Percentiles rank a stretch among this genome's conserved stretches.
Conservation (phyloP, 2,113 vertebrate species). For the Myrmecophaga tridactyla region DNA sequence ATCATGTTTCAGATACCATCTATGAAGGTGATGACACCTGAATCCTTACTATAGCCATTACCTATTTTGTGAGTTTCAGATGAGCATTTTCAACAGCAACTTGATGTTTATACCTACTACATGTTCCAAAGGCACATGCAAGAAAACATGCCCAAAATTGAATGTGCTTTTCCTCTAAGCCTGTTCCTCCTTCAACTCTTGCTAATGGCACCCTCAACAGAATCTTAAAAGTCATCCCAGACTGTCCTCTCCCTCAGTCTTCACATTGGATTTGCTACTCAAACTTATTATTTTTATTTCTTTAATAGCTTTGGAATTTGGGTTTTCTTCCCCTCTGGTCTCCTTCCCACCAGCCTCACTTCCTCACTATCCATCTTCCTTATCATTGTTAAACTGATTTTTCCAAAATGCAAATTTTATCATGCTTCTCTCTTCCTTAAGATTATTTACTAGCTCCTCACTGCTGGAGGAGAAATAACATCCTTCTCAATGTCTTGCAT, state of each 20-base stretch:
- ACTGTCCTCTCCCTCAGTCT: background rate
- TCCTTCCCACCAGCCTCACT: background rate
- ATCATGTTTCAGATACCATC: background rate
- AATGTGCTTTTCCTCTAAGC: constrained; percentile 2
- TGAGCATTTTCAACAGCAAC: background rate
- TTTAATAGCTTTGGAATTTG: constrained; percentile 41
- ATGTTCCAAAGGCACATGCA: background rate
- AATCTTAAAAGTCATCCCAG: background rate
- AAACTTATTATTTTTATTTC: constrained; percentile 40
- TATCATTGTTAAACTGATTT: background rate
- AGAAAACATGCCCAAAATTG: background rate
- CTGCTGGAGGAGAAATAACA: background rate
- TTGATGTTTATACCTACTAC: background rate
- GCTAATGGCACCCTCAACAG: background rate
- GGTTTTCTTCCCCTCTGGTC: background rate
- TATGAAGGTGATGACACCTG: background rate
- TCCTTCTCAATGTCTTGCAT: background rate
- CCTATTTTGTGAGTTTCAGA: background rate
- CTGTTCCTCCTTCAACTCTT: background rate
- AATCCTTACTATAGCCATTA: background rate
- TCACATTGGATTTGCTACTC: constrained; percentile 32
- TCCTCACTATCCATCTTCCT: background rate
- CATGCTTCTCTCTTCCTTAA: background rate
- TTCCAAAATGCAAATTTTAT: constrained; percentile 22
- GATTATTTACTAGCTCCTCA: background rate